Evolutionary conservation across 1,140 invertebrate species (phyloP).

Genomic region (Drosophila pectinifera): DNA sequence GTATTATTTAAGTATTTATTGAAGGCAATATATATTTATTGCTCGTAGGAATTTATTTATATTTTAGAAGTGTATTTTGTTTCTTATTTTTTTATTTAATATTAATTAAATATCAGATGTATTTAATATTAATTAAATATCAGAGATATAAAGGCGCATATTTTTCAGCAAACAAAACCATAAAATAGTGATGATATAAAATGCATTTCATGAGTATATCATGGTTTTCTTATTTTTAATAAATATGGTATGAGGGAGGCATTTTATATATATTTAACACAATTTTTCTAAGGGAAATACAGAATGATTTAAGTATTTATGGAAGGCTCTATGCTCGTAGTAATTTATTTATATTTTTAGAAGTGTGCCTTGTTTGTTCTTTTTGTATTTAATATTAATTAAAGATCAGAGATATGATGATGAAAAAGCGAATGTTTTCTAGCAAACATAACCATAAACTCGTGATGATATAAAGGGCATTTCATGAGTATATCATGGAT

Average conservation of each 20-base stretch:
- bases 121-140: neutral
- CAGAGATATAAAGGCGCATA: neutral
- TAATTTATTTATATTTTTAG: neutral
- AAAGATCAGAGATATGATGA: neutral
- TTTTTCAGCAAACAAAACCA: constrained; percentile 5
- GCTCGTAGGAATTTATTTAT: neutral
- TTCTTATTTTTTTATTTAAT: neutral
- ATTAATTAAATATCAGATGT: neutral
- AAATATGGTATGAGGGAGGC: neutral
- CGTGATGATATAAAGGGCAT: constrained; percentile 4
- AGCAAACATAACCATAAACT: constrained; percentile 5
- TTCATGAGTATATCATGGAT: constrained; percentile 4
- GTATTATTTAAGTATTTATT: neutral
- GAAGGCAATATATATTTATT: no score
- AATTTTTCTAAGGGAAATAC: neutral
- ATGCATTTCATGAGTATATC: neutral
- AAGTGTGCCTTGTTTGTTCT: no score
- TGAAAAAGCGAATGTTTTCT: neutral
- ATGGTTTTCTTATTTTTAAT: constrained; percentile 17
- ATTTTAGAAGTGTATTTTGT: neutral
- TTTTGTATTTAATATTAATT: neutral
- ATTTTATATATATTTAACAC: neutral
- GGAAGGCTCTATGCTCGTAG: neutral
- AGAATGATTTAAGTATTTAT: neutral
- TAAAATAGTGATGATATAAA: constrained; percentile 7